A percentile compares a stretch with the other conserved stretches of the same genome.
Evolutionary conservation across 2,888 invertebrate genomes (phyloP).

Genomic region (Oligia fasciuncula): DNA sequence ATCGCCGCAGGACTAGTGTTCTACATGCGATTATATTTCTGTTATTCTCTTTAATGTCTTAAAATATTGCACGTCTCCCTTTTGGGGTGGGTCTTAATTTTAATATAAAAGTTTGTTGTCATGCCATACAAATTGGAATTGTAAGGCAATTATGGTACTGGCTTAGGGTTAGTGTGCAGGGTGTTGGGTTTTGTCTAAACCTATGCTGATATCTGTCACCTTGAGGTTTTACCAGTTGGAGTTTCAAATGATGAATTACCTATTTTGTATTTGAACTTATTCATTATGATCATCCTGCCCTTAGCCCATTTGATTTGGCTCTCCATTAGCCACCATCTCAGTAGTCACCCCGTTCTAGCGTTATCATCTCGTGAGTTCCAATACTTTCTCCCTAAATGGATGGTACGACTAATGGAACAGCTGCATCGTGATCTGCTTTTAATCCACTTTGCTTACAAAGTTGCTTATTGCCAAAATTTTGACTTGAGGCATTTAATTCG

Average conservation of each 20-base stretch:
- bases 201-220: background rate
- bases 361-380: background rate
- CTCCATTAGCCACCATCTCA: too few species aligned
- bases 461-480: constrained; percentile 24
- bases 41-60: constrained; percentile 49
- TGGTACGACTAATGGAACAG: background rate
- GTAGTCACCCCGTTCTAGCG: too few species aligned
- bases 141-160: background rate
- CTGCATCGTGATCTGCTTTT: background rate
- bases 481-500: constrained; percentile 17
- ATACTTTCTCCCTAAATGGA: background rate
- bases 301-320: background rate
- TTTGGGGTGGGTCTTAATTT: constrained; percentile 34
- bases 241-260: background rate
- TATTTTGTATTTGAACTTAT: background rate
- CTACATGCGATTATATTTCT: constrained; percentile 64
- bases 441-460: constrained; percentile 6
- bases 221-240: too few species aligned
- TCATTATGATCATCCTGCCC: too few species aligned
- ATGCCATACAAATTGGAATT: background rate
- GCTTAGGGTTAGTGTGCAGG: background rate
- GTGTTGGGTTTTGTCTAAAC: background rate
- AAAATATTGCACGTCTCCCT: constrained; percentile 35
- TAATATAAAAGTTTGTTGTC: background rate
- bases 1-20: constrained; percentile 60